Conservation (phyloP, 2,113 vertebrate species). For the Poecile atricapillus region DNA sequence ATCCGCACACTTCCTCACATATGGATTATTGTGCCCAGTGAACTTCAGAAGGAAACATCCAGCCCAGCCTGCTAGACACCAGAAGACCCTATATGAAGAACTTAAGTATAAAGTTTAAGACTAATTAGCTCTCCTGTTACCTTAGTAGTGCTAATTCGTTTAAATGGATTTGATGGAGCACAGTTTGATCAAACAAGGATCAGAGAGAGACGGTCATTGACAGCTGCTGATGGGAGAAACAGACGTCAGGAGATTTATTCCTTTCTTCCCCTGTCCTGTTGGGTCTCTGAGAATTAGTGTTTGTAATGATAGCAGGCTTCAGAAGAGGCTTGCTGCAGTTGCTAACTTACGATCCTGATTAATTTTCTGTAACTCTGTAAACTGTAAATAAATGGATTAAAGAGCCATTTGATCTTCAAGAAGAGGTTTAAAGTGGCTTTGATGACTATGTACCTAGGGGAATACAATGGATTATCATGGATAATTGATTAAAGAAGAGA, state of each 20-base stretch:
- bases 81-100: neutral
- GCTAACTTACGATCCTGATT: slow-evolving; percentile 68
- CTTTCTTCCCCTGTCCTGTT: slow-evolving; percentile 16
- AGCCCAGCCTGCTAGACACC: neutral
- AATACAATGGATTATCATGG: slow-evolving; percentile 68
- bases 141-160: slow-evolving; percentile 54
- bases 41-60: slow-evolving; percentile 8
- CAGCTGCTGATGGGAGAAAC: neutral
- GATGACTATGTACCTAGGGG: slow-evolving; percentile 66
- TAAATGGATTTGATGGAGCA: slow-evolving; percentile 33
- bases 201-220: neutral
- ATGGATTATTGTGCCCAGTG: neutral
- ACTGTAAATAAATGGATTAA: slow-evolving; percentile 75
- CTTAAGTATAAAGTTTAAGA: slow-evolving; percentile 35
- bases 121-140: slow-evolving; percentile 55
- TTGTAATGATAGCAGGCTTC: slow-evolving; percentile 31
- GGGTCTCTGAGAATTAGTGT: slow-evolving; percentile 36
- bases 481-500: slow-evolving; percentile 68
- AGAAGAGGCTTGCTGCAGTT: slow-evolving; percentile 29
- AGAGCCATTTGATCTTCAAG: slow-evolving; percentile 75
- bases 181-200: neutral
- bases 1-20: neutral
- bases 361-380: slow-evolving; percentile 69
- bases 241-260: slow-evolving; percentile 5
- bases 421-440: slow-evolving; percentile 73